Evolutionary conservation across 2,888 invertebrate species (phyloP).

Genomic region (Miltochrista miniata): DNA sequence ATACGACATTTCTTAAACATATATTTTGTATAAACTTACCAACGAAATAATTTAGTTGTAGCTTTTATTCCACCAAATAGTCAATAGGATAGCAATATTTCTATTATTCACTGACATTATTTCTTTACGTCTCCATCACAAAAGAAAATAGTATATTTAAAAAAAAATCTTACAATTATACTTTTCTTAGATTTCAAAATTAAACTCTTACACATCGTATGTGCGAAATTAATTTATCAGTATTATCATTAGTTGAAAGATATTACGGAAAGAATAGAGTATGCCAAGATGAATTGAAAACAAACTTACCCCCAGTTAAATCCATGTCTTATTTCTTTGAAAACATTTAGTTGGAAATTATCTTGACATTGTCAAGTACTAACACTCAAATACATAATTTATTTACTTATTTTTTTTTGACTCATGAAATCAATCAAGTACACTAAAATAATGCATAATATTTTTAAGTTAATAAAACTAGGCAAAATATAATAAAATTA

Average conservation of each 20-base stretch:
- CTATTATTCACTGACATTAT: background rate
- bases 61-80: slow-evolving; percentile 39
- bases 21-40: slow-evolving; percentile 24
- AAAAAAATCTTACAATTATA: background rate
- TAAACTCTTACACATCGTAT: background rate
- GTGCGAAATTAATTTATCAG: background rate
- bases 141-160: background rate
- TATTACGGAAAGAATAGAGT: no score
- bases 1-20: slow-evolving; percentile 10
- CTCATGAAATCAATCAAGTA: background rate
- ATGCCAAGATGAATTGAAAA: no score
- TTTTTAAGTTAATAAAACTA: no score
- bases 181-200: background rate
- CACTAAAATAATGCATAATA: background rate
- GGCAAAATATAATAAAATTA: no score
- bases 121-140: background rate
- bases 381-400: no score
- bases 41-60: slow-evolving; percentile 29
- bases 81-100: slow-evolving; percentile 32
- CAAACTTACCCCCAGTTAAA: no score
- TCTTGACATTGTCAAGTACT: no score
- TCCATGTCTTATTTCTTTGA: no score
- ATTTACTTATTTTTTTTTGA: no score
- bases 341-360: no score
- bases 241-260: no score